Conservation (phyloP, 2,797 vertebrate species). For the Echeneis naucrates region DNA sequence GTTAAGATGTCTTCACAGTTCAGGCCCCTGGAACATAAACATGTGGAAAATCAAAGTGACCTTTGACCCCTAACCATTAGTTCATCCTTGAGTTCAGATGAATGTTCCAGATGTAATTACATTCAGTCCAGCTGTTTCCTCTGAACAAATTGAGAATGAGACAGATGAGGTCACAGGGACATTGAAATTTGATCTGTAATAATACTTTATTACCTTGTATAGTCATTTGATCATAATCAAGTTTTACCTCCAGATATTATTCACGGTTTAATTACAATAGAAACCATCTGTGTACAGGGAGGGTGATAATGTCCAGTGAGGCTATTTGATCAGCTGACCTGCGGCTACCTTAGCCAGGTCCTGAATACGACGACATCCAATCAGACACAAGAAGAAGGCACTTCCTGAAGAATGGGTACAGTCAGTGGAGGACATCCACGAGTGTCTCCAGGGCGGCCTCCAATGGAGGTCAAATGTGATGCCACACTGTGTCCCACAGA, state of each 20-base stretch:
- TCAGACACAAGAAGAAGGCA: conserved; percentile 53
- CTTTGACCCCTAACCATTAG: too few relatives aligned
- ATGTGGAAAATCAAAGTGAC: too few relatives aligned
- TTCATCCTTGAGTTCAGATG: too few relatives aligned
- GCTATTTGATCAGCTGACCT: too few relatives aligned
- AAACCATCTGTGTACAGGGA: conserved; percentile 37
- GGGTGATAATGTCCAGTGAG: not conserved
- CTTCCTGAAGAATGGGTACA: conserved; percentile 34
- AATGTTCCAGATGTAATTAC: too few relatives aligned
- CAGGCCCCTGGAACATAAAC: too few relatives aligned
- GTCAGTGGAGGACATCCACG: conserved; percentile 1
- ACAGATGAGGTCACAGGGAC: too few relatives aligned
- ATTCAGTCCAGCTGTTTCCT: too few relatives aligned
- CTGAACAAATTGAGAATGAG: too few relatives aligned
- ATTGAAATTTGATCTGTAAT: too few relatives aligned
- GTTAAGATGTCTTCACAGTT: too few relatives aligned
- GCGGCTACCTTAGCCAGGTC: not conserved
- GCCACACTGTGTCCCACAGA: not conserved
- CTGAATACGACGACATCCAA: conserved; percentile 38
- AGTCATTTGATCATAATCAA: conserved; percentile 74
- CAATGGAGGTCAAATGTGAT: not conserved
- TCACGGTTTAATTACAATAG: conserved; percentile 79
- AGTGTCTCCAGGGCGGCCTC: not conserved
- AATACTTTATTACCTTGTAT: conserved; percentile 78
- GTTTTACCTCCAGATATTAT: conserved; percentile 66